Evolutionary conservation across 1,140 invertebrate species (phyloP).

Genomic region (Pantala flavescens): DNA sequence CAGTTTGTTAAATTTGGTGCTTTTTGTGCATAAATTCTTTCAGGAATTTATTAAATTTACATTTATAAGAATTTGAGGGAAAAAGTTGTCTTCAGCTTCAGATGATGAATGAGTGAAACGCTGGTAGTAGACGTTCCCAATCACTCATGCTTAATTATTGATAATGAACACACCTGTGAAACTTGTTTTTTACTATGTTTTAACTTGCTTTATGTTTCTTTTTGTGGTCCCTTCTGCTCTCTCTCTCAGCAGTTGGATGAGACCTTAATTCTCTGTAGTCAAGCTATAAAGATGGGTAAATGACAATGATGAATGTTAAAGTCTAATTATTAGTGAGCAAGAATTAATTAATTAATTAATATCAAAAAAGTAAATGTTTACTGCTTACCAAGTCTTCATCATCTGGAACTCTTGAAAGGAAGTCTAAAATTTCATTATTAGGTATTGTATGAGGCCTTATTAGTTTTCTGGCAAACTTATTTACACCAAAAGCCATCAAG

Average conservation of each 20-base stretch:
- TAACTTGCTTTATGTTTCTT: conserved; percentile 42
- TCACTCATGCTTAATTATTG: not conserved
- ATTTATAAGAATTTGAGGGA: not conserved
- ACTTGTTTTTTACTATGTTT: not conserved
- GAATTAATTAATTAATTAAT: too few relatives aligned
- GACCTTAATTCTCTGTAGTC: conserved; percentile 45
- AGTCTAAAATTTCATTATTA: conserved; percentile 95
- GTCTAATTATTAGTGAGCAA: conserved; percentile 16
- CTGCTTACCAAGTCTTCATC: conserved; percentile 80
- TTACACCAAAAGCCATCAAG: conserved; percentile 91
- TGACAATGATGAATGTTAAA: conserved; percentile 12
- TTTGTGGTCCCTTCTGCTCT: conserved; percentile 36
- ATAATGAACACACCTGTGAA: conserved; percentile 5
- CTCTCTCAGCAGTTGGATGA: conserved; percentile 35
- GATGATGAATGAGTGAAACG: too few relatives aligned
- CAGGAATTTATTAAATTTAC: not conserved
- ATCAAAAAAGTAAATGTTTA: too few relatives aligned
- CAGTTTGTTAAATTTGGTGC: not conserved
- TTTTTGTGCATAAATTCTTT: not conserved
- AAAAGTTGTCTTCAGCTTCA: too few relatives aligned
- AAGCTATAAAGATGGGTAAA: conserved; percentile 32
- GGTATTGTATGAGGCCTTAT: conserved; percentile 86
- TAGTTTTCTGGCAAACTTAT: conserved; percentile 93
- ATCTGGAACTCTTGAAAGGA: conserved; percentile 90
- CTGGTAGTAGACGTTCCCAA: too few relatives aligned